Evolutionary conservation across 2,113 vertebrate genomes (phyloP).

Genomic region (Hemiscyllium ocellatum): DNA sequence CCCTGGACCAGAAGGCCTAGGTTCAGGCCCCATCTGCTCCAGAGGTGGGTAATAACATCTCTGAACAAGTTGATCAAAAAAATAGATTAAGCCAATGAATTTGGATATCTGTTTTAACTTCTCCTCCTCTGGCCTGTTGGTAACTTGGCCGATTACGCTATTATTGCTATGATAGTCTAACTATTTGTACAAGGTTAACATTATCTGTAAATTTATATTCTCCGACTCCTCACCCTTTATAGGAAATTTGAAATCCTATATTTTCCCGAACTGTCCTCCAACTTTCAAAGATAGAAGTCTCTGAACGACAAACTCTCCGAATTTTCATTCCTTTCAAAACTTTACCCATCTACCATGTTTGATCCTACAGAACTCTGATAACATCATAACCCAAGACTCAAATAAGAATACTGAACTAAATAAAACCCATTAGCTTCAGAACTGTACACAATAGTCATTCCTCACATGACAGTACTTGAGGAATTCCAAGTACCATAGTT

Average conservation of each 20-base stretch:
- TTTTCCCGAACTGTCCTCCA: not conserved
- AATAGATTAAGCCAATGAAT: too few relatives aligned
- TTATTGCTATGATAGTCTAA: not conserved
- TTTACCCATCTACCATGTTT: not conserved
- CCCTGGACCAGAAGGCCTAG: too few relatives aligned
- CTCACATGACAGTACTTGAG: not conserved
- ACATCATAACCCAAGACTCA: not conserved
- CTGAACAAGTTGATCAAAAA: too few relatives aligned
- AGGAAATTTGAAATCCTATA: not conserved
- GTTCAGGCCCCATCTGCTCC: too few relatives aligned
- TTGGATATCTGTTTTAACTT: not conserved
- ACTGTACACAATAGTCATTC: not conserved
- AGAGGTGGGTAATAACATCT: too few relatives aligned
- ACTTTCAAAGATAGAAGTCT: not conserved
- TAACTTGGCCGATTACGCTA: not conserved
- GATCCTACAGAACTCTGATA: not conserved
- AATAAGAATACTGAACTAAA: not conserved
- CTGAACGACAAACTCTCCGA: not conserved
- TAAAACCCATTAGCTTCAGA: not conserved
- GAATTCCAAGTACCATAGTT: not conserved
- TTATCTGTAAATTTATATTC: not conserved
- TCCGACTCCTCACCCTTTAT: not conserved
- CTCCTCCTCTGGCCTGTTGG: not conserved
- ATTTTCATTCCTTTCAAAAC: not conserved
- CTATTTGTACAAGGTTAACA: not conserved